Evolutionary conservation across 35 echinoderm and acorn worm species (phyloP).

Genomic region (Anneissia japonica): DNA sequence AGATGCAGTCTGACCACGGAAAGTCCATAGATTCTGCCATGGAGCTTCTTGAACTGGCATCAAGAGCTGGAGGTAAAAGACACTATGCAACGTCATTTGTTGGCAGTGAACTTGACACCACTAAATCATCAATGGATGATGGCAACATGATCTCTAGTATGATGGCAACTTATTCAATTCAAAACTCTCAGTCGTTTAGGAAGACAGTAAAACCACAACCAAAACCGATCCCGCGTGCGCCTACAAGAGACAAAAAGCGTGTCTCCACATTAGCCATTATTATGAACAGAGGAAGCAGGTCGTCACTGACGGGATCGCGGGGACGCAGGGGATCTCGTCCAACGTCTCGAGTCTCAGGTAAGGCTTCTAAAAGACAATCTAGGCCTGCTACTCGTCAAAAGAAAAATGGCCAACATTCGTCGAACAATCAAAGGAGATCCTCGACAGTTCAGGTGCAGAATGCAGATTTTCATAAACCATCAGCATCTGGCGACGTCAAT

Average conservation of each 20-base stretch:
- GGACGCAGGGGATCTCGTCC: background rate
- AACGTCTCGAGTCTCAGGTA: background rate
- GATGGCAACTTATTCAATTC: constrained; percentile 44
- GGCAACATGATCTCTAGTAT: constrained; percentile 1
- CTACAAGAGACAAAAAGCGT: background rate
- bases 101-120: constrained; percentile 10
- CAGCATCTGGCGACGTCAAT: background rate
- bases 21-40: constrained; percentile 36
- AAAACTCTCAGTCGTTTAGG: constrained; percentile 42
- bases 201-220: constrained; percentile 32
- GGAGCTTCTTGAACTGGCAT: constrained; percentile 47
- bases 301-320: background rate
- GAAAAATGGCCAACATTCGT: background rate
- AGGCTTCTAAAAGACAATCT: background rate
- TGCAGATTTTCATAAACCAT: background rate
- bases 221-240: background rate
- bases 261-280: constrained; percentile 54
- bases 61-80: constrained; percentile 30
- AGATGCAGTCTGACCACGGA: background rate
- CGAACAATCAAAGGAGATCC: background rate
- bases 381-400: background rate
- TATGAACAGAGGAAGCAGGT: constrained; percentile 4
- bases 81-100: constrained; percentile 43
- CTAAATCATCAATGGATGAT: background rate
- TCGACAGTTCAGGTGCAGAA: background rate